phyloP scores from a whole-genome alignment of 2,113 vertebrate genomes.

The Pholis gunnellus region DNA sequence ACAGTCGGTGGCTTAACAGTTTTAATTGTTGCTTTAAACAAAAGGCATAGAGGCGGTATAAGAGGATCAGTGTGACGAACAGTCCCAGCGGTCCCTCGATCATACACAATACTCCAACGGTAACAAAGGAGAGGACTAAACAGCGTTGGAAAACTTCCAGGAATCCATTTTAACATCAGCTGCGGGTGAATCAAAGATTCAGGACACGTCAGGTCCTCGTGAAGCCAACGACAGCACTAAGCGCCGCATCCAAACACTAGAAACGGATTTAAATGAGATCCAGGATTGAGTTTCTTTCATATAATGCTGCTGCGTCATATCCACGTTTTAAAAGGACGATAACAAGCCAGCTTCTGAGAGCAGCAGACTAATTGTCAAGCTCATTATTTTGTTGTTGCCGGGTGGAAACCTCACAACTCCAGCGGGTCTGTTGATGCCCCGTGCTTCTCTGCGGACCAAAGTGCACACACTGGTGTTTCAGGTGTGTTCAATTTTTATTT shows the following conservation, averaged over 20 bases:
- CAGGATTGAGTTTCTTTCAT: background rate
- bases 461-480: background rate
- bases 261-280: background rate
- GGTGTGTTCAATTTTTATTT: too few species aligned
- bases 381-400: constrained; percentile 53
- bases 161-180: constrained; percentile 66
- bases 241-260: background rate
- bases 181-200: constrained; percentile 62
- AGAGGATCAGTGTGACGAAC: constrained; percentile 76
- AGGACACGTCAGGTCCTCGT: constrained; percentile 17
- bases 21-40: constrained; percentile 80
- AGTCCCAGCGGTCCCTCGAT: constrained; percentile 68
- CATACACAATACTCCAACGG: constrained; percentile 63
- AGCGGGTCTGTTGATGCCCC: background rate
- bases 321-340: constrained; percentile 20
- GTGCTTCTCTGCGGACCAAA: too few species aligned
- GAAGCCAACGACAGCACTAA: background rate
- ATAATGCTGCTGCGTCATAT: constrained; percentile 3
- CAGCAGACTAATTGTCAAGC: constrained; percentile 31
- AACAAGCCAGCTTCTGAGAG: constrained; percentile 24
- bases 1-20: constrained; percentile 67
- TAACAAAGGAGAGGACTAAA: constrained; percentile 71
- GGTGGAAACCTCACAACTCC: background rate
- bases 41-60: constrained; percentile 64
- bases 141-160: constrained; percentile 76